phyloP scores from a whole-genome alignment of 1,140 invertebrate species.

The Melitaea cinxia region DNA sequence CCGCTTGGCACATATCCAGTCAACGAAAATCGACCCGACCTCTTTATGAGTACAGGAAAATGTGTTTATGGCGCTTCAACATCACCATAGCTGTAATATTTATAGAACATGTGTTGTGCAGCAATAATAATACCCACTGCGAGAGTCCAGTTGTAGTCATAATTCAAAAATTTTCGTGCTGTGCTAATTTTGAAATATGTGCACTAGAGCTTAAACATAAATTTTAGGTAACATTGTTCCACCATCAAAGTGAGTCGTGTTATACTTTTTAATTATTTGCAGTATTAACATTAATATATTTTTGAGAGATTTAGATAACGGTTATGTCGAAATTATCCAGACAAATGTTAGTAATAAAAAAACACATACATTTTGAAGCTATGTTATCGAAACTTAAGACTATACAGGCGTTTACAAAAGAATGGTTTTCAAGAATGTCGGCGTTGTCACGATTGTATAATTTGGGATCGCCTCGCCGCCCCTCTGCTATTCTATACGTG shows the following conservation, averaged over 20 bases:
- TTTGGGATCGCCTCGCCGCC: constrained; percentile 7
- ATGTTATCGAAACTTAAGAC: background rate
- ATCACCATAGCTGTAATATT: background rate
- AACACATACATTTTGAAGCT: background rate
- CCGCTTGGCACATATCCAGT: constrained; percentile 29
- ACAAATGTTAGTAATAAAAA: no score
- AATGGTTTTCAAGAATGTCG: constrained; percentile 1
- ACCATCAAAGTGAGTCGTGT: no score
- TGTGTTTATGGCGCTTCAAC: constrained; percentile 5
- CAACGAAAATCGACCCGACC: constrained; percentile 4
- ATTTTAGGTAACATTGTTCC: no score
- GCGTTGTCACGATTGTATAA: constrained; percentile 10
- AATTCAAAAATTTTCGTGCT: background rate
- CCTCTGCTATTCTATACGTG: constrained; percentile 2
- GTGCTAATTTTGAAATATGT: constrained; percentile 6
- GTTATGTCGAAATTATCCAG: no score
- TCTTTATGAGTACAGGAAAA: constrained; percentile 2
- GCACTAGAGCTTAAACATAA: background rate
- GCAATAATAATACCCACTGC: background rate
- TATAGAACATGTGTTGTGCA: background rate
- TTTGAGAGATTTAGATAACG: no score
- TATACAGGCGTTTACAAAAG: no score
- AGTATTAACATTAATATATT: no score
- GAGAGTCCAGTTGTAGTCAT: background rate
- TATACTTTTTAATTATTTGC: no score